phyloP scores from a whole-genome alignment of 2,113 vertebrate genomes.

The Ageneiosus marmoratus region DNA sequence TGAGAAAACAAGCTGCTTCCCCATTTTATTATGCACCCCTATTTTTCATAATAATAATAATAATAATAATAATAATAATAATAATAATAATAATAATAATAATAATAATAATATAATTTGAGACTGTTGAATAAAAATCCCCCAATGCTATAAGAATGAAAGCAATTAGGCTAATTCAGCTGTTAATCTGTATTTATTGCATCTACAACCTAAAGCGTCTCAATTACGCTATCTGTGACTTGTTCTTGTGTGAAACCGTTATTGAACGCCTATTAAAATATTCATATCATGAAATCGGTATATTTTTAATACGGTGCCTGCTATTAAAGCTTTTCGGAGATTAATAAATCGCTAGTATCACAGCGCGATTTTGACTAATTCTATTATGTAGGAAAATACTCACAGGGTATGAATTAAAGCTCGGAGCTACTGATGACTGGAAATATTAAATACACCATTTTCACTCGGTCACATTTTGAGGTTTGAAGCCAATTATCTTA shows the following conservation, averaged over 20 bases:
- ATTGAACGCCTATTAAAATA: constrained; percentile 56
- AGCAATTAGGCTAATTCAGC: constrained; percentile 58
- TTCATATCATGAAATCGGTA: neutral
- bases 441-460: constrained; percentile 65
- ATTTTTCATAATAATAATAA: neutral
- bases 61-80: constrained; percentile 28
- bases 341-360: constrained; percentile 69
- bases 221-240: constrained; percentile 63
- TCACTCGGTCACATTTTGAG: constrained; percentile 47
- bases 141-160: constrained; percentile 46
- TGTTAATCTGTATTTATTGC: constrained; percentile 69
- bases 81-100: constrained; percentile 34
- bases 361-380: constrained; percentile 65
- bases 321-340: constrained; percentile 57
- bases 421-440: constrained; percentile 41
- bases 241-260: constrained; percentile 50
- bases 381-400: constrained; percentile 40
- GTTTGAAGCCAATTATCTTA: constrained; percentile 75
- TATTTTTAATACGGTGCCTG: neutral
- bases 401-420: constrained; percentile 56
- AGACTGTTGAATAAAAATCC: constrained; percentile 44
- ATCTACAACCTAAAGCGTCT: constrained; percentile 58
- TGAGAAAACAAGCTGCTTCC: neutral
- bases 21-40: neutral
- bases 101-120: constrained; percentile 35